Conservation (phyloP, 2,888 invertebrate species). For the Nomada fabriciana region DNA sequence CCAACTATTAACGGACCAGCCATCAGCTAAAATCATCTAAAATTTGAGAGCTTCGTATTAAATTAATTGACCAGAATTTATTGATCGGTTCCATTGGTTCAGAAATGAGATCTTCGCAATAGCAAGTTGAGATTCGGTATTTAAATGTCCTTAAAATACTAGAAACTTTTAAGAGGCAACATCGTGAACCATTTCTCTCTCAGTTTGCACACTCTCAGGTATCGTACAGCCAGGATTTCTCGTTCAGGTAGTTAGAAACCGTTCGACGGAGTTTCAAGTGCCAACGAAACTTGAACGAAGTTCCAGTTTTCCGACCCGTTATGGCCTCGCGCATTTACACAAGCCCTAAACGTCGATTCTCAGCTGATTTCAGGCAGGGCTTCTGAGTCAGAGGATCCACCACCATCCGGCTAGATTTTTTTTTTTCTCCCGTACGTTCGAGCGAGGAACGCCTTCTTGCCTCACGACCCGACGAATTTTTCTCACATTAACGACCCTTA, state of each 20-base stretch:
- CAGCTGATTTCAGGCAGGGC: conserved; percentile 34
- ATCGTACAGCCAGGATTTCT: conserved; percentile 41
- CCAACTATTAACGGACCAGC: not conserved
- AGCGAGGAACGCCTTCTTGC: conserved; percentile 2
- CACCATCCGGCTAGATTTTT: not conserved
- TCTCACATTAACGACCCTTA: conserved; percentile 56
- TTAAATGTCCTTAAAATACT: not conserved
- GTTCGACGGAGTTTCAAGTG: conserved; percentile 59
- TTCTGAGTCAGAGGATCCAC: conserved; percentile 8
- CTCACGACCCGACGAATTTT: conserved; percentile 42
- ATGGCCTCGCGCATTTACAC: conserved; percentile 63
- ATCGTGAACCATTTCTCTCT: conserved; percentile 13
- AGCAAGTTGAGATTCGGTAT: not conserved
- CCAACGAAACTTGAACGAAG: conserved; percentile 56
- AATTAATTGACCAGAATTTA: too few species aligned
- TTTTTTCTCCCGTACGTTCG: conserved; percentile 2
- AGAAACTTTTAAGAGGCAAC: not conserved
- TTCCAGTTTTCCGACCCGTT: conserved; percentile 49
- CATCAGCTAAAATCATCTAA: too few species aligned
- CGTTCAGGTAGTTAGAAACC: conserved; percentile 57
- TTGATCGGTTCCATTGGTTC: too few species aligned
- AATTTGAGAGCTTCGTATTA: too few species aligned
- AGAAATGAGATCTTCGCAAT: too few species aligned
- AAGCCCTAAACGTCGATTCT: conserved; percentile 32
- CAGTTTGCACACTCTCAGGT: not conserved